Conservation (phyloP, 2,888 invertebrate genomes). For the Sympetrum striolatum region DNA sequence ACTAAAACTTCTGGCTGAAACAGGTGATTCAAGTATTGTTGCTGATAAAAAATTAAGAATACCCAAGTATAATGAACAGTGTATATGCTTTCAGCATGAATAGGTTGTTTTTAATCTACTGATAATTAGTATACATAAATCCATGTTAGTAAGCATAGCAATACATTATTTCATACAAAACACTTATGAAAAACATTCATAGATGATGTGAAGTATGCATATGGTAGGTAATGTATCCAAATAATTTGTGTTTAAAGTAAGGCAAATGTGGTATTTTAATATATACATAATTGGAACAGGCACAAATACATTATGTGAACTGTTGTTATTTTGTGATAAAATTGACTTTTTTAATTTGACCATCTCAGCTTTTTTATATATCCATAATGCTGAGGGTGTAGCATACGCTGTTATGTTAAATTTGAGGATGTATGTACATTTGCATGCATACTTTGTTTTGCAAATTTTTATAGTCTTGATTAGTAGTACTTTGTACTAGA, state of each 20-base stretch:
- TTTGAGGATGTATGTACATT: conserved; percentile 35
- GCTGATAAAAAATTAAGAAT: neutral
- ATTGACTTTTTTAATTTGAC: neutral
- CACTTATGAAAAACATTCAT: neutral
- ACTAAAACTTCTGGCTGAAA: neutral
- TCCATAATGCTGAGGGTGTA: conserved; percentile 31
- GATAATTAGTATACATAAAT: neutral
- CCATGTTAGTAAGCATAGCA: neutral
- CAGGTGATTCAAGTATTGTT: neutral
- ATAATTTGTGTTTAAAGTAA: neutral
- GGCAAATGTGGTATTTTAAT: conserved; percentile 27
- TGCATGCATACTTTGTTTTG: conserved; percentile 38
- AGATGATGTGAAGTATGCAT: neutral
- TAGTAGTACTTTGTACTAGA: conserved; percentile 23
- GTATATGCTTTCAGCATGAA: neutral
- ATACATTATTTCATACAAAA: neutral
- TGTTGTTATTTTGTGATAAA: conserved; percentile 26
- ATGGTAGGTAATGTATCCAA: neutral
- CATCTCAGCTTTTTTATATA: conserved; percentile 10
- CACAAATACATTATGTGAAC: conserved; percentile 19
- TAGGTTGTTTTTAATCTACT: neutral
- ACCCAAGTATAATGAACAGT: neutral
- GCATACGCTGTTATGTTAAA: conserved; percentile 29
- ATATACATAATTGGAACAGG: conserved; percentile 21
- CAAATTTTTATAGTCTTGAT: conserved; percentile 35